A percentile compares a stretch with the other conserved stretches of the same genome.
phyloP scores from a whole-genome alignment of 2,113 vertebrate species.

The Lanius ludovicianus region DNA sequence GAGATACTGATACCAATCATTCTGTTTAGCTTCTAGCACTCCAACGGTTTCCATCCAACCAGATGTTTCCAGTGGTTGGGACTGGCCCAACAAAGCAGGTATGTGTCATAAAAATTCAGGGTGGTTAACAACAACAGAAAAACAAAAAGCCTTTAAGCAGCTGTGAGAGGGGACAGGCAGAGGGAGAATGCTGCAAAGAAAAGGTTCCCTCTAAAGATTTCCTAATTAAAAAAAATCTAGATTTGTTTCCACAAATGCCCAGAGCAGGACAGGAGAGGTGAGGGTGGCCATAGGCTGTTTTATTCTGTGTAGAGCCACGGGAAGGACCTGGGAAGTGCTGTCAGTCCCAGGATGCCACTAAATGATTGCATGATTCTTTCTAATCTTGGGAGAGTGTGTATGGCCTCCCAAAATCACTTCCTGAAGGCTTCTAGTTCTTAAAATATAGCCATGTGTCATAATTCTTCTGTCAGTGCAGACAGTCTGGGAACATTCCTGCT shows the following conservation, averaged over 20 bases:
- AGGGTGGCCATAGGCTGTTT: not conserved
- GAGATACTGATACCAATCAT: not conserved
- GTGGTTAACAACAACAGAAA: not conserved
- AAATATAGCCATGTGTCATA: not conserved
- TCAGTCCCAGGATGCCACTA: not conserved
- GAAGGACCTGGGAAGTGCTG: not conserved
- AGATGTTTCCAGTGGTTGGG: constrained; percentile 88
- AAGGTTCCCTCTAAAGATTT: not conserved
- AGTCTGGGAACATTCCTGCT: not conserved
- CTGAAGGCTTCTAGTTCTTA: not conserved
- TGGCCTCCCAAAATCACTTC: not conserved
- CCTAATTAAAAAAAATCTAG: not conserved
- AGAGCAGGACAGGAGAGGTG: not conserved
- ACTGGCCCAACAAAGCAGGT: constrained; percentile 88
- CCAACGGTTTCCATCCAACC: constrained; percentile 91
- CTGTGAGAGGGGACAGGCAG: not conserved
- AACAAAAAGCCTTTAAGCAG: not conserved
- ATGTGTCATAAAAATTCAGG: not conserved
- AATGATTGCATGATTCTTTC: not conserved
- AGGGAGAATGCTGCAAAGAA: not conserved
- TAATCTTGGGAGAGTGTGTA: not conserved
- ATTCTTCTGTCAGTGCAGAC: not conserved
- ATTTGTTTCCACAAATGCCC: not conserved
- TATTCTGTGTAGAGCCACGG: not conserved
- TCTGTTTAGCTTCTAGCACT: constrained; percentile 73